A percentile compares a stretch with the other conserved stretches of the same genome.
Evolutionary conservation across 2,797 vertebrate species (phyloP).

Genomic region (Thunnus albacares): DNA sequence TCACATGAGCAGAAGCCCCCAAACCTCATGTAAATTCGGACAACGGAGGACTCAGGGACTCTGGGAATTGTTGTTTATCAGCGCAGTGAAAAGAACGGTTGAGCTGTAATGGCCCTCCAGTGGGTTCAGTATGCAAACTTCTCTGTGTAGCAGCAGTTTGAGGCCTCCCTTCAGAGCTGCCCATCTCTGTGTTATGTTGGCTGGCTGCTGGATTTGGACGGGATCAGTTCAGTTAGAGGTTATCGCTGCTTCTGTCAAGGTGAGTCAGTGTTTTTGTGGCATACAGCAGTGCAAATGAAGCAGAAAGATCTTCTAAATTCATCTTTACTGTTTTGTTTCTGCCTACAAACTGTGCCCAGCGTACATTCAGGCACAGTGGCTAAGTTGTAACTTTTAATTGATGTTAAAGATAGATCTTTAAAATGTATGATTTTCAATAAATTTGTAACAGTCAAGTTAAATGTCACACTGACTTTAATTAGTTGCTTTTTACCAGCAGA

Average conservation of each 20-base stretch:
- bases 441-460: not conserved
- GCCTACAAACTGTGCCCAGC: not conserved
- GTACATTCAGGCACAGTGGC: not conserved
- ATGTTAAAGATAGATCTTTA: not conserved
- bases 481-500: not conserved
- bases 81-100: slow-evolving; percentile 70
- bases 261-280: slow-evolving; percentile 68
- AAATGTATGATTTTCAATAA: not conserved
- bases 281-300: slow-evolving; percentile 35
- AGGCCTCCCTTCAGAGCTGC: slow-evolving; percentile 67
- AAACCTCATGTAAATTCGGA: slow-evolving; percentile 81
- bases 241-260: slow-evolving; percentile 78
- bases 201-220: slow-evolving; percentile 74
- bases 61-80: slow-evolving; percentile 85
- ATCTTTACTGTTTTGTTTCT: slow-evolving; percentile 7
- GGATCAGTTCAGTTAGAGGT: slow-evolving; percentile 76
- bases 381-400: slow-evolving; percentile 1
- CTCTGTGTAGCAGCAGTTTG: slow-evolving; percentile 68
- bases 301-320: slow-evolving; percentile 15
- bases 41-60: slow-evolving; percentile 75
- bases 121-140: slow-evolving; percentile 76
- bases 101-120: slow-evolving; percentile 81
- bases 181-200: slow-evolving; percentile 71
- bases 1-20: slow-evolving; percentile 62
- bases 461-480: not conserved